Percentiles rank a stretch among this genome's conserved stretches.
Conservation (phyloP, 2,888 invertebrate genomes). For the Heteromurus nitidus region DNA sequence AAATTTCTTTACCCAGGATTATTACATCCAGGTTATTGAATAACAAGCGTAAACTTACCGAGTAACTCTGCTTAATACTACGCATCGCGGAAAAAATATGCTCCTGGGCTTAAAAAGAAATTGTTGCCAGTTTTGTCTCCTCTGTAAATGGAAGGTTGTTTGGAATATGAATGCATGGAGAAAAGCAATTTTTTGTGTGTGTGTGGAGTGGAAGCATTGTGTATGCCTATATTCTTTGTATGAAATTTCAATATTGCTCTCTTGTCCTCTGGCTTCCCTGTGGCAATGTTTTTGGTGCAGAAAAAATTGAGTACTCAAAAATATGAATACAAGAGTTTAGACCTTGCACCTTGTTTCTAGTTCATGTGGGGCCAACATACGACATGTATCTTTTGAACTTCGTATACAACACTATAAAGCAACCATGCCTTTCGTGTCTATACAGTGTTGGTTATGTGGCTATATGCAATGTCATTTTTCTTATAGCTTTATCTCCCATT, state of each 20-base stretch:
- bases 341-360: too few species aligned
- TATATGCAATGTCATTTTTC: too few species aligned
- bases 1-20: too few species aligned
- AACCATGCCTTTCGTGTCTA: too few species aligned
- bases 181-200: neutral
- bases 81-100: neutral
- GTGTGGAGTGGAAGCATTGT: neutral
- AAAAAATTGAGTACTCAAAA: neutral
- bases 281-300: neutral
- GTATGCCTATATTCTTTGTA: neutral
- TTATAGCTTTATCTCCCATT: too few species aligned
- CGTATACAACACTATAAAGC: too few species aligned
- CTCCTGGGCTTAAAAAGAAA: neutral
- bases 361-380: too few species aligned
- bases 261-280: too few species aligned
- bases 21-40: slow-evolving; percentile 45
- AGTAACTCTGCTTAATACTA: neutral
- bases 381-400: too few species aligned
- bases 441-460: too few species aligned
- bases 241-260: neutral
- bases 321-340: too few species aligned
- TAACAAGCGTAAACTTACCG: slow-evolving; percentile 21
- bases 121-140: slow-evolving; percentile 7
- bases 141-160: neutral
- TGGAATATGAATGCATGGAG: neutral